Conservation (phyloP, 2,113 vertebrate species). For the Cyprinus carpio region DNA sequence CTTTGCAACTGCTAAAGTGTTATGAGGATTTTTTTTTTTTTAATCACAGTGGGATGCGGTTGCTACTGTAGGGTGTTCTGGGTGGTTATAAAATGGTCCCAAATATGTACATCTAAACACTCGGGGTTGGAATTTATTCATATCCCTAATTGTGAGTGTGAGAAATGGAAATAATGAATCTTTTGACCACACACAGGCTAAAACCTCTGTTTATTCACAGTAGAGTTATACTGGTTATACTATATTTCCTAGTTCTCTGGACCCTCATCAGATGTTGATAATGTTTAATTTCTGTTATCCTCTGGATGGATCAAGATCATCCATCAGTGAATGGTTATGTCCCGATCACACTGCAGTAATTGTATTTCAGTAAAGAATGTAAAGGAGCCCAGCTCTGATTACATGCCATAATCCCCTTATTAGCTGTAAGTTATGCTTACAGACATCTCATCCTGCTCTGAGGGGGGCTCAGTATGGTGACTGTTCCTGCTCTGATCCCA, state of each 20-base stretch:
- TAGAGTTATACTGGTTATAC: slow-evolving; percentile 22
- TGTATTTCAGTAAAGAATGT: slow-evolving; percentile 45
- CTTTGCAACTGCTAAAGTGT: neutral
- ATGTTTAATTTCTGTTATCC: slow-evolving; percentile 43
- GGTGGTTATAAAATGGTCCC: neutral
- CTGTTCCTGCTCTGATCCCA: slow-evolving; percentile 20
- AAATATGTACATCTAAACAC: neutral
- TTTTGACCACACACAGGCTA: neutral
- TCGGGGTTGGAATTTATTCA: neutral
- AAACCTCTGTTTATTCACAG: slow-evolving; percentile 25
- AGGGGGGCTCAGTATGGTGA: slow-evolving; percentile 3
- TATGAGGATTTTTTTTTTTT: neutral
- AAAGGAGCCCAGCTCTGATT: slow-evolving; percentile 55
- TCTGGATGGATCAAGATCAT: slow-evolving; percentile 51
- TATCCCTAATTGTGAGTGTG: neutral
- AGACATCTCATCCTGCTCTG: slow-evolving; percentile 23
- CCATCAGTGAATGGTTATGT: slow-evolving; percentile 55
- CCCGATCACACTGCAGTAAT: slow-evolving; percentile 46
- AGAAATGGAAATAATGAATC: neutral
- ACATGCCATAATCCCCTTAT: slow-evolving; percentile 62
- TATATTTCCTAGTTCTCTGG: slow-evolving; percentile 14
- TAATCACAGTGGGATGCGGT: neutral
- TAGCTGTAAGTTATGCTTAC: slow-evolving; percentile 55
- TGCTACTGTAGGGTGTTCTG: neutral
- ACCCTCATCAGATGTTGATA: slow-evolving; percentile 11